Evolutionary conservation across 2,113 vertebrate species (phyloP).

Genomic region (Amphiprion ocellaris): DNA sequence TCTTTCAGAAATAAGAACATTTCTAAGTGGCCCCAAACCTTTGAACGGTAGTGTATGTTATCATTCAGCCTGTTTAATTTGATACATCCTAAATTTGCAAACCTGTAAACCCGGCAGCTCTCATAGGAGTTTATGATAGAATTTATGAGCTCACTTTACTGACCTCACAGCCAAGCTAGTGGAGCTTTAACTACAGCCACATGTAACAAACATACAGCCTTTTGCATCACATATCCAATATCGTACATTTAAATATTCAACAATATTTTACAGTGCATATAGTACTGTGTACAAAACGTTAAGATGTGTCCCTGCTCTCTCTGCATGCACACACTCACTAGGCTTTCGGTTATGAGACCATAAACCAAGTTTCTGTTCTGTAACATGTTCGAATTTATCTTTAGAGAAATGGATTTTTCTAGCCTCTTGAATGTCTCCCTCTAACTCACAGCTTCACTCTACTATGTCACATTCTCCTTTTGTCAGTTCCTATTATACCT

Average conservation of each 20-base stretch:
- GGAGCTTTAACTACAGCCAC: too few relatives aligned
- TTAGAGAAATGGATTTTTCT: constrained; percentile 18
- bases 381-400: neutral
- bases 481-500: neutral
- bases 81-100: neutral
- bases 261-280: neutral
- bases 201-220: too few relatives aligned
- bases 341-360: neutral
- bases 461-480: constrained; percentile 42
- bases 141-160: too few relatives aligned
- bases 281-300: too few relatives aligned
- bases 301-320: neutral
- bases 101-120: too few relatives aligned
- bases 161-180: too few relatives aligned
- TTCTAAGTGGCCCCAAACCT: too few relatives aligned
- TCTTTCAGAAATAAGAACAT: too few relatives aligned
- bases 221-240: neutral
- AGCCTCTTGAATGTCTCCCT: constrained; percentile 13
- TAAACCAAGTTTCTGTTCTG: neutral
- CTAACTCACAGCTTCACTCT: constrained; percentile 25
- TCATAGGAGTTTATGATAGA: too few relatives aligned
- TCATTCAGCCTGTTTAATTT: neutral
- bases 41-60: too few relatives aligned
- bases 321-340: neutral
- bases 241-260: neutral